Conservation (phyloP, 2,113 vertebrate genomes). For the Microtus richardsoni region DNA sequence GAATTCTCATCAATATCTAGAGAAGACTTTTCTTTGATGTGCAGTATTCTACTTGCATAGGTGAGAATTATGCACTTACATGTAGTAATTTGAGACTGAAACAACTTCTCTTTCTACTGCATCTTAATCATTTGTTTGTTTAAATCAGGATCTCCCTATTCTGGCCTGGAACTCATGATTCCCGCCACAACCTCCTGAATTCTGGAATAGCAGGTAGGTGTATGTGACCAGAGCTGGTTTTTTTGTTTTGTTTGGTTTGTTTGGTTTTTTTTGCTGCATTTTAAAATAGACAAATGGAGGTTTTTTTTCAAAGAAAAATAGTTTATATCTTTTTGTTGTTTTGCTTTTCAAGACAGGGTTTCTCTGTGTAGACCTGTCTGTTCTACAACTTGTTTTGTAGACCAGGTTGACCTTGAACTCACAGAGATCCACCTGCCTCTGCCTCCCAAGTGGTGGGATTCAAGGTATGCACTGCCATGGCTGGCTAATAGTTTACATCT, state of each 20-base stretch:
- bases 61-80: neutral
- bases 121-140: neutral
- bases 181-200: neutral
- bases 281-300: neutral
- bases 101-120: neutral
- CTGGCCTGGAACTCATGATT: neutral
- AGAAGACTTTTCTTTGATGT: neutral
- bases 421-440: neutral
- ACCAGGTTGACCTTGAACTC: neutral
- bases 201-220: neutral
- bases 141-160: neutral
- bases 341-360: neutral
- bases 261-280: neutral
- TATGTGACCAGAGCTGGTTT: neutral
- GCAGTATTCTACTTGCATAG: neutral
- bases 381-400: neutral
- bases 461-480: neutral
- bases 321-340: neutral
- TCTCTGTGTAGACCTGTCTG: neutral
- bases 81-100: neutral
- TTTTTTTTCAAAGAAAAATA: neutral
- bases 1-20: neutral
- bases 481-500: neutral
- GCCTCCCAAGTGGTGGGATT: neutral
- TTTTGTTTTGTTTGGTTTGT: no score